Evolutionary conservation across 2,113 vertebrate species (phyloP).

Genomic region (Myiozetetes cayanensis): DNA sequence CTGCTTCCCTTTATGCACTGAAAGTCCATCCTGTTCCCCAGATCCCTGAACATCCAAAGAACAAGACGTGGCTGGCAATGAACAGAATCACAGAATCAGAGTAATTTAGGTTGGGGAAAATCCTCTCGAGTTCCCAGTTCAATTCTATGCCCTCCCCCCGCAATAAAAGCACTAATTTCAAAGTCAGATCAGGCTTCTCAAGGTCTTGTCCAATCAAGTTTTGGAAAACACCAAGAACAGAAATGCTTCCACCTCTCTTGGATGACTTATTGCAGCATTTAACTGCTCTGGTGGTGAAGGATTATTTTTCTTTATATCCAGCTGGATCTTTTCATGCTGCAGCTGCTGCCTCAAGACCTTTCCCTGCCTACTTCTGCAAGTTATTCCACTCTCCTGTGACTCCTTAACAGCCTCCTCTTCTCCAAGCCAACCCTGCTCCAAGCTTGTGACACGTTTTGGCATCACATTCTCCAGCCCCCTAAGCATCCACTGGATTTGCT

Average conservation of each 20-base stretch:
- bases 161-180: background rate
- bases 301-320: background rate
- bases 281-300: background rate
- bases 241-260: background rate
- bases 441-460: background rate
- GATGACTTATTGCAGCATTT: background rate
- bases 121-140: background rate
- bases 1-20: background rate
- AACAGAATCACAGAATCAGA: background rate
- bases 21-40: background rate
- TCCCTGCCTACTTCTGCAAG: background rate
- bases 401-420: background rate
- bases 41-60: background rate
- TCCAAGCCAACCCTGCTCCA: background rate
- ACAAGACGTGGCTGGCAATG: accelerated
- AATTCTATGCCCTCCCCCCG: background rate
- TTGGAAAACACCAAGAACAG: background rate
- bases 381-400: background rate
- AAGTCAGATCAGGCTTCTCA: background rate
- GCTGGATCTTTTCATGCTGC: background rate
- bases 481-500: background rate
- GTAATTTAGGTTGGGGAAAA: background rate
- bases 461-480: background rate
- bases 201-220: background rate
- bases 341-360: background rate